phyloP scores from a whole-genome alignment of 2,888 invertebrate genomes.

The Dryocosmus kuriphilus region DNA sequence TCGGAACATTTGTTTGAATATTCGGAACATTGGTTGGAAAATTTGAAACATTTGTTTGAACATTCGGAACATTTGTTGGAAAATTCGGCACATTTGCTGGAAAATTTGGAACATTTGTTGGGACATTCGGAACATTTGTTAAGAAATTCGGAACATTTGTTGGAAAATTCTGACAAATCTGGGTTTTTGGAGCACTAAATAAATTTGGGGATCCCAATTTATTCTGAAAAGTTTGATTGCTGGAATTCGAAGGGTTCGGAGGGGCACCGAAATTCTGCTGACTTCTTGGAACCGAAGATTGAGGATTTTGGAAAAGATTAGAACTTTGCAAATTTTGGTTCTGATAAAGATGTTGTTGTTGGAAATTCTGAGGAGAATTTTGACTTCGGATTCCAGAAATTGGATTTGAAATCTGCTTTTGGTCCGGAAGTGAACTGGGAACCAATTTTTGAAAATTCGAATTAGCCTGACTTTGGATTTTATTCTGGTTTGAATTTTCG shows the following conservation, averaged over 20 bases:
- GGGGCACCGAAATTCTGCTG: conserved; percentile 35
- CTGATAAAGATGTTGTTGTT: neutral
- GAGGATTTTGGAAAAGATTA: neutral
- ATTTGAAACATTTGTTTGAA: neutral
- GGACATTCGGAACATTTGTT: neutral
- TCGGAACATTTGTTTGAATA: neutral
- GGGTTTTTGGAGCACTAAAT: conserved; percentile 43
- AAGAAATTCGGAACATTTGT: neutral
- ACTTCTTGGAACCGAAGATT: conserved; percentile 3
- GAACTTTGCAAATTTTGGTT: neutral
- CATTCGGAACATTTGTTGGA: neutral
- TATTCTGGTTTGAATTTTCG: neutral
- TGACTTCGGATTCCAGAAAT: neutral
- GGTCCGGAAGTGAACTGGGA: neutral
- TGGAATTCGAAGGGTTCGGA: conserved; percentile 19
- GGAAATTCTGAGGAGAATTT: neutral
- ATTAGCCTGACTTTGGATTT: neutral
- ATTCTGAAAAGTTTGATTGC: conserved; percentile 28
- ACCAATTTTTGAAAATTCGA: neutral
- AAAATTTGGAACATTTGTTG: no score
- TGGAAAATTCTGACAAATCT: neutral
- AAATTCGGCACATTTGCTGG: neutral
- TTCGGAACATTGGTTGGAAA: neutral
- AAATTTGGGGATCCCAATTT: conserved; percentile 50
- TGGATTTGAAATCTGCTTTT: neutral